These are phyloP conservation scores for Orius laevigatus DNA, from an alignment of 1,140 invertebrate species.

Conservation along the genomic window DNA sequence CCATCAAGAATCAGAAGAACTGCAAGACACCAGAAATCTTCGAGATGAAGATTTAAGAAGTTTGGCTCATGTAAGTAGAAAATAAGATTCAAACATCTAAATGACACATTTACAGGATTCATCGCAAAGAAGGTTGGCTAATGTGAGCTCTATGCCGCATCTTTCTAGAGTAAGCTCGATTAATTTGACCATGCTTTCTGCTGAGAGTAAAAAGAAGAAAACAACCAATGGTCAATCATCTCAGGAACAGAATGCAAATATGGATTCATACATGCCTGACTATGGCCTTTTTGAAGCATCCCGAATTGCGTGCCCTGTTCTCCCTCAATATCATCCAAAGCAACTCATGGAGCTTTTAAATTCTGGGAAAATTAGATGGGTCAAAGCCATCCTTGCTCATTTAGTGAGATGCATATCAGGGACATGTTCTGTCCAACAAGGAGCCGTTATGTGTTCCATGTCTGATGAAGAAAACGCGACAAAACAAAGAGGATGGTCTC, in stretches of 20 bases:
- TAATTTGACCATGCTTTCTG: constrained; percentile 55
- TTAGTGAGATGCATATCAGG: constrained; percentile 71
- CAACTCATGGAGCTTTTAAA: constrained; percentile 97
- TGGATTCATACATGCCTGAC: constrained; percentile 61
- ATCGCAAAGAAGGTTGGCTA: constrained; percentile 44
- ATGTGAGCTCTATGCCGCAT: constrained; percentile 59
- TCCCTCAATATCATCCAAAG: constrained; percentile 98
- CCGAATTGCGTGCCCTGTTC: constrained; percentile 88
- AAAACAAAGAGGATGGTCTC: constrained; percentile 55
- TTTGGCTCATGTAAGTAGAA: constrained; percentile 36
- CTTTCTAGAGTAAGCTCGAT: constrained; percentile 65
- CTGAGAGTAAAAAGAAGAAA: constrained; percentile 46
- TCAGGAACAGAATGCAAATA: constrained; percentile 17
- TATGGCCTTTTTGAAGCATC: constrained; percentile 93
- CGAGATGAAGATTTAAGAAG: constrained; percentile 63
- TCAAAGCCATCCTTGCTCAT: constrained; percentile 94
- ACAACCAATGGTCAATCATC: constrained; percentile 15
- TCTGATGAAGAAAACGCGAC: constrained; percentile 46
- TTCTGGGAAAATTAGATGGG: constrained; percentile 93
- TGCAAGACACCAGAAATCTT: constrained; percentile 53
- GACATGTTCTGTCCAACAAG: constrained; percentile 33
- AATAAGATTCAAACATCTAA: not conserved
- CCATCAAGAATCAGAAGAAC: constrained; percentile 39
- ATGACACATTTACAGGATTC: constrained; percentile 34
- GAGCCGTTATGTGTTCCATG: constrained; percentile 26